Base-by-base conservation (phyloP, 2,888 invertebrate genomes). In the Limnephilus rhombicus region DNA sequence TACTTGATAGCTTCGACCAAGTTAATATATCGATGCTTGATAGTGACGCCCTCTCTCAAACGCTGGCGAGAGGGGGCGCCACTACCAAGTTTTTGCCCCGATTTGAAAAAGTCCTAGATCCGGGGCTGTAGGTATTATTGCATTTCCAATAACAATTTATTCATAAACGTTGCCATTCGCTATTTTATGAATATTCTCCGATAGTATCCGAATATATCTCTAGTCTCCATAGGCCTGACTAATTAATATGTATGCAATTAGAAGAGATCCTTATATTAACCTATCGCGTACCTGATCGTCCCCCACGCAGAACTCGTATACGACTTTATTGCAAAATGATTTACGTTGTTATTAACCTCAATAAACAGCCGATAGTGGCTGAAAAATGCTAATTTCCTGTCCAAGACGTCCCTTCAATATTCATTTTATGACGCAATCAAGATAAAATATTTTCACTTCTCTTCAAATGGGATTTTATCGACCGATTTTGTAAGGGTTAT, bases 261-360 rank as follows among this genome's bases (percentile, higher is more conserved):
- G 83, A 83, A 37, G 83, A 83, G 83, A 83, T 83, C 83, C 83
- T 83, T 9, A n/a, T 83, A 83, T 7, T 7, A 34, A 13, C 15
- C 83, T 37, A 18, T 37, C 37, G 12, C 34, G 24, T 83, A 37
- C 83, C 13, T 37, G 37, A 24, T 24, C 37, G 34, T 24, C 83
- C 29, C 37, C 83, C 83, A 37, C 83, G 37, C 37, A 37, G 83
- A 83, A 34, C 34, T 68, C 37, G 37, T 18, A 24, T 37, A 83
- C 34, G 83, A 37, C 83, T 37, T 34, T 83, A 83, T 37, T 83
- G 83, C 34, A 83, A 37, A 41, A n/a, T 68, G 68, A 82, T 31
- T 31, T 82, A 82, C 31, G 3, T 15, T 31, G 13, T 82, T 31
- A 31, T 82, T 82, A 82, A 68, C 7, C 68, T n/a, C 68, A 68